Evolutionary conservation across 1,140 invertebrate species (phyloP).

Genomic region (Leucophenga varia): DNA sequence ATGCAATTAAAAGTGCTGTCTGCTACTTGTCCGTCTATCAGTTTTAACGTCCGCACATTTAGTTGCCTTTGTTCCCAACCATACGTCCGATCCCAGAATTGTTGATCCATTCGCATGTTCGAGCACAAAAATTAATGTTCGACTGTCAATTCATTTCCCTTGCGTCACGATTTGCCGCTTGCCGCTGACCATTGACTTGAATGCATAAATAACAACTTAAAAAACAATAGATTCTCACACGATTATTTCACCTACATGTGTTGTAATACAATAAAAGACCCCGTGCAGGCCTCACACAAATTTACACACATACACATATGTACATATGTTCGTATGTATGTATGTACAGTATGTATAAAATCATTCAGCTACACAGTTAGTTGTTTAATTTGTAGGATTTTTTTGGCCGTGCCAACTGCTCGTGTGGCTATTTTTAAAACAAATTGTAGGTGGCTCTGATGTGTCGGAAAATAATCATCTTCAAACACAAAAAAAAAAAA

Average conservation of each 20-base stretch:
- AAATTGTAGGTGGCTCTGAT: slow-evolving; percentile 47
- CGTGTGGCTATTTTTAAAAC: slow-evolving; percentile 41
- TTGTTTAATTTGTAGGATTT: slow-evolving; percentile 49
- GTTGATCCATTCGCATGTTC: slow-evolving; percentile 8
- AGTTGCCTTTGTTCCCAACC: background rate
- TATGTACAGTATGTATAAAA: slow-evolving; percentile 9
- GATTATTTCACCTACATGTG: slow-evolving; percentile 41
- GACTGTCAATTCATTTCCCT: slow-evolving; percentile 12
- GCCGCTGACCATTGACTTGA: slow-evolving; percentile 28
- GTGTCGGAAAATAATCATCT: slow-evolving; percentile 27
- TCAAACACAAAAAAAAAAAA: slow-evolving; percentile 5
- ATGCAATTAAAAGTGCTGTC: slow-evolving; percentile 55
- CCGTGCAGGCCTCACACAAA: slow-evolving; percentile 18
- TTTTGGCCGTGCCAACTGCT: slow-evolving; percentile 47
- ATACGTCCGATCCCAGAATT: too few relatives aligned
- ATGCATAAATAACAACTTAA: slow-evolving; percentile 19
- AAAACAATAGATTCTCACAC: too few relatives aligned
- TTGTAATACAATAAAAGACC: too few relatives aligned
- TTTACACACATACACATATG: slow-evolving; percentile 18
- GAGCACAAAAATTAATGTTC: slow-evolving; percentile 16
- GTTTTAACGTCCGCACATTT: slow-evolving; percentile 8
- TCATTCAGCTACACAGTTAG: slow-evolving; percentile 44
- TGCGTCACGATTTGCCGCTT: too few relatives aligned
- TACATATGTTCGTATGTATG: slow-evolving; percentile 8
- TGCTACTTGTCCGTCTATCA: slow-evolving; percentile 19